Evolutionary conservation across 2,888 invertebrate genomes (phyloP), one percentile per base, ranked within the genome.

Genomic region (Eupithecia abbreviata): DNA sequence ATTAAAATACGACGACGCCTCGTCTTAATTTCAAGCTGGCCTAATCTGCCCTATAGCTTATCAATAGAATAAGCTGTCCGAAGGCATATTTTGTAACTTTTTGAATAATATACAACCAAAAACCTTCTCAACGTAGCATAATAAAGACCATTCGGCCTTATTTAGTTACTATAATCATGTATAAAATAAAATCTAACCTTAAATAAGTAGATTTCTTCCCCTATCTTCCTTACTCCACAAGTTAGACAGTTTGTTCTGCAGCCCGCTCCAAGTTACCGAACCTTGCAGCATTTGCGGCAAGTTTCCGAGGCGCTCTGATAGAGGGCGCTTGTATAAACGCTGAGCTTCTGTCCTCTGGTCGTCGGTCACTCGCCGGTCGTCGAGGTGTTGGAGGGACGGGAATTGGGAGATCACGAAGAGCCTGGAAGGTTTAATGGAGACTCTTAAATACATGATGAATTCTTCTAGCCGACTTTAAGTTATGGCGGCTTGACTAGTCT

Each of bases 391-490:
- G 75, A 98, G 91, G 0, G 95, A 95, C 2, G 97, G 96, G 84
- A 98, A 96, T 86, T 97, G 96, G 2, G 97, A 97, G 85, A 98
- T 96, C 43, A 97, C 96, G 90, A 96, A 97, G 45, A 97, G 93
- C 87, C 97, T 97, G 90, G 69, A 81, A 81, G 18, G 41, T 42
- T 42, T 15, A 41, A 12, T 41, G 65, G 65, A 3, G 7, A 51
- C 5, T 49, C 51, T 5, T 51, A 15, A 51, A 51, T 5, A 15
- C 51, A 13, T 51, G 15, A 15, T 51, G 51, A 51, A 15, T 51
- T 13, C 51, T 49, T 49, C 12, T 49, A 49, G 49, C 4, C 3
- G 49, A 13, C 1, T 30, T 30, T 30, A 30, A 30, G 30, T 30
- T 30, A 30, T 30, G 30, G 30, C 30, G 30, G 30, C 30, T 30